Evolutionary conservation across 2,113 vertebrate species (phyloP), one percentile per base, ranked within the genome.

Genomic region (Tachycineta bicolor): DNA sequence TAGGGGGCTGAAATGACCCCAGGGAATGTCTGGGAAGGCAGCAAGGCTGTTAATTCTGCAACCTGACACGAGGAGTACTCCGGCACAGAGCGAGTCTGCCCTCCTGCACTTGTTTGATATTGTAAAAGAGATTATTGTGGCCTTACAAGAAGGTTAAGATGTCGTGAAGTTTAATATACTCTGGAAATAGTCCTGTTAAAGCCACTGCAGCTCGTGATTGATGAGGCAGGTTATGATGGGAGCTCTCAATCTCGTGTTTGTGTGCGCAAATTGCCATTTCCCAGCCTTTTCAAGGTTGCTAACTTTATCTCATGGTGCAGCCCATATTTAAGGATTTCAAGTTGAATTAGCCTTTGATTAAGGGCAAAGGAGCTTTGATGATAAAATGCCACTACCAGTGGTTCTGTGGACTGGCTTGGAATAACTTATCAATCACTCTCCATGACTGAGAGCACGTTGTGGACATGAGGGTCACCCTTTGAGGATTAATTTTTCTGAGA

Each of bases 311-410:
- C 20, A 5, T 53, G 83, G 85, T 68, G 71, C 85, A 93, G 78
- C 68, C 73, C 79, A 10, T 83, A 37, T 56, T 93, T 68, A 89
- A 85, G 83, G 67, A 67, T 94, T 96, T 93, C 84, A 70, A 87
- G 81, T 97, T 94, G 82, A 59, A 53, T 95, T 94, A 96, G 80
- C 78, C 89, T 95, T 91, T 94, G 87, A 96, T 97, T 93, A 96
- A 95, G 93, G 92, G 77, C 64, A 65, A 76, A 93, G 37, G 68
- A 63, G 93, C 90, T 75, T 89, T 74, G 84, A 53, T 94, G 94
- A 93, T 96, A 91, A 97, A 96, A 90, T 29, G 41, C 46, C 41
- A 60, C 69, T 87, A 44, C 55, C 87, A 65, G 29, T 59, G 77
- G 39, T 76, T 55, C 44, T 79, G 19, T 43, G 74, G 50, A 17